Evolutionary conservation across 1,140 invertebrate genomes (phyloP).

Genomic region (Eriocheir sinensis): DNA sequence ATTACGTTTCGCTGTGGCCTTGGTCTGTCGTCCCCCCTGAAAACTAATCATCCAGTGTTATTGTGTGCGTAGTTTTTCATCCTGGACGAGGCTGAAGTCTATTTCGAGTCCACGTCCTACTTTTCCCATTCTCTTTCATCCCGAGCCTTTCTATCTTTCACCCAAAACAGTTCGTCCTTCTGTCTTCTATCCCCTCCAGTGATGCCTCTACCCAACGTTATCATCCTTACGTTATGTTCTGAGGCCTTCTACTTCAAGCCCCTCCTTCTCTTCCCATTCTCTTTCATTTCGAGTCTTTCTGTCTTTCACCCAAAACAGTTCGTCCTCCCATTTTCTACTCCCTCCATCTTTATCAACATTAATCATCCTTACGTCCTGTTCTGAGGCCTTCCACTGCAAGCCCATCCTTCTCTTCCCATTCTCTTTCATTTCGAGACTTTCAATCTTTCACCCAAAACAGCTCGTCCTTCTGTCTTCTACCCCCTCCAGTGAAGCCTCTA

Average conservation of each 20-base stretch:
- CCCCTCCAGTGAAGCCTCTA: background rate
- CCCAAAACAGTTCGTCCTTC: background rate
- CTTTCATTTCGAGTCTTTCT: background rate
- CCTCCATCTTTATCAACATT: background rate
- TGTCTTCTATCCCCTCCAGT: background rate
- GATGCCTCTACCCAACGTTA: background rate
- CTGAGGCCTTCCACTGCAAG: background rate
- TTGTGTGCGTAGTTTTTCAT: no score
- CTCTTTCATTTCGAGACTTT: background rate
- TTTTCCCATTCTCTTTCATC: background rate
- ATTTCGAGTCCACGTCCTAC: background rate
- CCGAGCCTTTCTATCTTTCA: background rate
- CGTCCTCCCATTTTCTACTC: background rate
- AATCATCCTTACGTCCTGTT: background rate
- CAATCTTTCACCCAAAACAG: background rate
- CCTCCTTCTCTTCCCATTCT: background rate
- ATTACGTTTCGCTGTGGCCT: no score
- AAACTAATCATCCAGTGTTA: no score
- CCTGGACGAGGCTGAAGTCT: no score
- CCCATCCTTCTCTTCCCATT: background rate
- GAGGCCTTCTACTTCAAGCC: background rate
- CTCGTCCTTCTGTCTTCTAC: background rate
- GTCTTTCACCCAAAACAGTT: background rate
- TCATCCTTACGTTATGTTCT: background rate
- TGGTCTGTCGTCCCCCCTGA: no score